These are phyloP conservation scores for Thunnus albacares DNA, from an alignment of 2,797 vertebrate genomes.

Conservation along the genomic window DNA sequence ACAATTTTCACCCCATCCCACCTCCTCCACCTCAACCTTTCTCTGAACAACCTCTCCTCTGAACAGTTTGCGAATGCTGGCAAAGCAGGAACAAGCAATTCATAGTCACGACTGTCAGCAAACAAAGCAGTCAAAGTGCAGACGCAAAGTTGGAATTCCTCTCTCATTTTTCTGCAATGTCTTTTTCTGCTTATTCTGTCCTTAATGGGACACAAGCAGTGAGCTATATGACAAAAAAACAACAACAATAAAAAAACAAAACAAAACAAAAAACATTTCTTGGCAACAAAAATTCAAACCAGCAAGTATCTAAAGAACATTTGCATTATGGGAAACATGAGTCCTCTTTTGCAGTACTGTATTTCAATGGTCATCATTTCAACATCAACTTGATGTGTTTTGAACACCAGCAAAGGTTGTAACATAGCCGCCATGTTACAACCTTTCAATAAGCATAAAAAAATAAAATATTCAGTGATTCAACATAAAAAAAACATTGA, in stretches of 20 bases:
- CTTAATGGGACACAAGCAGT: conserved; percentile 10
- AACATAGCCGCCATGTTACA: background rate
- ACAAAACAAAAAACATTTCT: conserved; percentile 7
- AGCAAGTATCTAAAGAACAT: conserved; percentile 4
- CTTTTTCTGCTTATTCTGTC: background rate
- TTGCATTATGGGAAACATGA: background rate
- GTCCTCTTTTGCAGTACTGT: conserved; percentile 10
- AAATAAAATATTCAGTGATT: conserved; percentile 6
- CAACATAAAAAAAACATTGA: background rate
- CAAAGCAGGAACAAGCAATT: conserved; percentile 51
- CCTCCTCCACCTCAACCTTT: background rate
- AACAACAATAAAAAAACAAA: background rate
- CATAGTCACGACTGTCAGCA: conserved; percentile 41
- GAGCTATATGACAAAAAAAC: conserved; percentile 9
- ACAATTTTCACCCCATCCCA: conserved; percentile 19
- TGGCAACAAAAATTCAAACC: conserved; percentile 24
- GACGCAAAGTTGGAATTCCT: conserved; percentile 11
- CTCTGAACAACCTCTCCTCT: background rate
- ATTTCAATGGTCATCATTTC: background rate
- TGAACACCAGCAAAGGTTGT: background rate
- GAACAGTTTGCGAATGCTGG: conserved; percentile 61
- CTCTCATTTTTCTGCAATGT: conserved; percentile 32
- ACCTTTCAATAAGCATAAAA: background rate
- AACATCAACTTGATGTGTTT: conserved; percentile 4
- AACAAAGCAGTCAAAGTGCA: conserved; percentile 29